Evolutionary conservation across 2,113 vertebrate species (phyloP).

Genomic region (Orientallactaga bullata): DNA sequence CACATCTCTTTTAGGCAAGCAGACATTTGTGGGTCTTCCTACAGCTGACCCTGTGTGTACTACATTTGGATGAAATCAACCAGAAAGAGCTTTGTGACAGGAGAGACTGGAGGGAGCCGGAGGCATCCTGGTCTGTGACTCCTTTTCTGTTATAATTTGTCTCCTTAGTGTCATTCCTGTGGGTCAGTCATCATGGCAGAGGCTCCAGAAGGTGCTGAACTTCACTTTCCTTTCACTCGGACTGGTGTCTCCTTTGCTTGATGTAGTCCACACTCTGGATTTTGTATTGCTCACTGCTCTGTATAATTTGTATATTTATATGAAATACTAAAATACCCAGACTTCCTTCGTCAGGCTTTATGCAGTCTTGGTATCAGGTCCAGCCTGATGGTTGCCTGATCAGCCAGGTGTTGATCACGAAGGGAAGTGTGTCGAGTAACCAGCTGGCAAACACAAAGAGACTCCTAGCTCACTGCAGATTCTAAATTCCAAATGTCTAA

Average conservation of each 20-base stretch:
- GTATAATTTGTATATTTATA: constrained; percentile 46
- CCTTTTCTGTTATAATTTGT: neutral
- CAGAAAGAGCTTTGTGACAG: neutral
- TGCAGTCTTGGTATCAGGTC: constrained; percentile 22
- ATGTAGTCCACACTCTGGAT: neutral
- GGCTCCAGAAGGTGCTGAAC: neutral
- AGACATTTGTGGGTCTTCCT: neutral
- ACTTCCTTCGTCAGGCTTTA: constrained; percentile 23
- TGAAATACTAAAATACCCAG: neutral
- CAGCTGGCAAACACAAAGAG: neutral
- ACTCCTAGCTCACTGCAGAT: neutral
- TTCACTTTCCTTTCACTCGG: neutral
- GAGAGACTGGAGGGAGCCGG: neutral
- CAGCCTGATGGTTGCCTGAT: neutral
- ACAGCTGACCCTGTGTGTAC: neutral
- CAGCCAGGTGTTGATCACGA: neutral
- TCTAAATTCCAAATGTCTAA: neutral
- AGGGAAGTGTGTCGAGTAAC: neutral
- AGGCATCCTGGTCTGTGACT: neutral
- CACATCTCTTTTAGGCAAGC: neutral
- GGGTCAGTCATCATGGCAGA: neutral
- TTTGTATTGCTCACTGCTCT: neutral
- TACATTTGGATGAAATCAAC: neutral
- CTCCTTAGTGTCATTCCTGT: neutral
- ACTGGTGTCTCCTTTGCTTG: neutral